Conservation (phyloP, 2,113 vertebrate genomes). For the Ciconia maguari region DNA sequence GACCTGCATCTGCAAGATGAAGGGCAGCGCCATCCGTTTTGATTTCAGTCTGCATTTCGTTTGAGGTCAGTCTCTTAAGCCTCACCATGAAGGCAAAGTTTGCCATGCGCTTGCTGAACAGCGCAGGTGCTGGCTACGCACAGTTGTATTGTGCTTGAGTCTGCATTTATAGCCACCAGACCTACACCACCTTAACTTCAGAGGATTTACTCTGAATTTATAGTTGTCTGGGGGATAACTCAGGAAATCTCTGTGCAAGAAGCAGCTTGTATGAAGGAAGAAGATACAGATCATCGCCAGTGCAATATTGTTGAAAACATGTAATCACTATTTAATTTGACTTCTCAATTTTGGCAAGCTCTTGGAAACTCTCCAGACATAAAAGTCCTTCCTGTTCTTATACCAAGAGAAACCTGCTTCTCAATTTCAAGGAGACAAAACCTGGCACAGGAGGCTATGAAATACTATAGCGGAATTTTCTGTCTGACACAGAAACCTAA, state of each 20-base stretch:
- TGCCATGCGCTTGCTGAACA: rapidly evolving
- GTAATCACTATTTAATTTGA: not conserved
- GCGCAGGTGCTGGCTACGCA: not conserved
- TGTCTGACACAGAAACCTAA: not conserved
- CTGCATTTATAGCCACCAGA: not conserved
- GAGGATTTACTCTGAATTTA: not conserved
- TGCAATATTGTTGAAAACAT: not conserved
- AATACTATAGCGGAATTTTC: not conserved
- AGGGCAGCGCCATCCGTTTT: not conserved
- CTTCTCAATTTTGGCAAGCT: not conserved
- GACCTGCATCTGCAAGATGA: not conserved
- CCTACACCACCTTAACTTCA: not conserved
- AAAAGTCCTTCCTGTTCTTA: not conserved
- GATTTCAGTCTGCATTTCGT: not conserved
- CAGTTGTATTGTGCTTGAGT: not conserved
- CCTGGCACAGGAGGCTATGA: not conserved
- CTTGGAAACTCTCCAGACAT: not conserved
- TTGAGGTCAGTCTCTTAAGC: not conserved
- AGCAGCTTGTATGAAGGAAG: not conserved
- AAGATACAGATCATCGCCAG: not conserved
- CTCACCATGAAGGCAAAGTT: not conserved
- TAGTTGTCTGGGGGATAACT: not conserved
- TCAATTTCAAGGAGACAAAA: not conserved
- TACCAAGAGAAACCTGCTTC: not conserved
- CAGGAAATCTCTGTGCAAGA: not conserved